Evolutionary conservation across 2,113 vertebrate species (phyloP).

Genomic region (Plestiodon gilberti): DNA sequence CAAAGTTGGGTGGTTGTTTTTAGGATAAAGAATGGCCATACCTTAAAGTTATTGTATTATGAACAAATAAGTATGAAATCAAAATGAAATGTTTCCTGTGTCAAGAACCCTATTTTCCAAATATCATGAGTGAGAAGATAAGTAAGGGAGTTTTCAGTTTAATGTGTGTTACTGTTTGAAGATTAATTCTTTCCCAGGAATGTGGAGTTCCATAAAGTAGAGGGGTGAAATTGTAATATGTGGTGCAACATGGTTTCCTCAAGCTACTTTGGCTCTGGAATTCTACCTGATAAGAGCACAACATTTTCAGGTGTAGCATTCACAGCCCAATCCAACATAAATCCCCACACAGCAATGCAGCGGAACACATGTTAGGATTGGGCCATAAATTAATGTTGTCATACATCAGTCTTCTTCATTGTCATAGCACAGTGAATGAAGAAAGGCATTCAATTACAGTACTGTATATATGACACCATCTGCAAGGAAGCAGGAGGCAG

Average conservation of each 20-base stretch:
- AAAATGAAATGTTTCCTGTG: background rate
- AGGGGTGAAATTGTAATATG: background rate
- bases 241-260: background rate
- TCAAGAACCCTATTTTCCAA: background rate
- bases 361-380: no score
- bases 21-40: background rate
- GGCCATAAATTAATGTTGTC: constrained; percentile 2
- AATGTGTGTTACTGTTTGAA: background rate
- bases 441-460: background rate
- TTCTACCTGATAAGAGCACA: background rate
- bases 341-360: no score
- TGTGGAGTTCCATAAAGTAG: background rate
- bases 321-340: no score
- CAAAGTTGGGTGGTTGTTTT: background rate
- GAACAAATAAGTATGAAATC: background rate
- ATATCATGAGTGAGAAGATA: background rate
- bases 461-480: background rate
- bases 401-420: background rate
- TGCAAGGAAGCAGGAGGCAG: background rate
- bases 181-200: background rate
- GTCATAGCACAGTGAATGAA: background rate
- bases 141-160: background rate
- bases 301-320: background rate
- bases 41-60: background rate
- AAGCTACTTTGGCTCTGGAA: background rate